A percentile compares a stretch with the other conserved stretches of the same genome.
These are phyloP conservation scores for Anguilla obscura DNA, from an alignment of 2,797 vertebrate genomes.

Conservation along the genomic window DNA sequence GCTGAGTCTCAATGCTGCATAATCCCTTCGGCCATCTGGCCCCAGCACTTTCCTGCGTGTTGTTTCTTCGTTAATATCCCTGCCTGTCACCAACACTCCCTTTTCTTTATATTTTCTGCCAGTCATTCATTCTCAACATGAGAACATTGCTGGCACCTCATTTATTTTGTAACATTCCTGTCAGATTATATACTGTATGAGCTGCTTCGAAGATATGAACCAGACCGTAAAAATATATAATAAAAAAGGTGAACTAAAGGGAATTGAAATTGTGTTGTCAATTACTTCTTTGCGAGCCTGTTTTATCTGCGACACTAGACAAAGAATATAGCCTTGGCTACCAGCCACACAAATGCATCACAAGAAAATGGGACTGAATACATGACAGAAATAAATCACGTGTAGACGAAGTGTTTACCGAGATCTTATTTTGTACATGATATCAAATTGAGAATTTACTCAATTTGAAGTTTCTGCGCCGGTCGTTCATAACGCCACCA, in stretches of 20 bases:
- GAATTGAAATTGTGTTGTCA: not conserved
- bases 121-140: conserved; percentile 7
- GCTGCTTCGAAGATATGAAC: conserved; percentile 27
- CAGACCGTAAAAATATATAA: conserved; percentile 31
- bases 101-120: conserved; percentile 10
- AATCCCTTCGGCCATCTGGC: not conserved
- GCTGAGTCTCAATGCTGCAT: not conserved
- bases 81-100: not conserved
- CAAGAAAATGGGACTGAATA: not conserved
- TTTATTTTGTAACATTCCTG: conserved; percentile 27
- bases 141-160: conserved; percentile 23
- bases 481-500: not conserved
- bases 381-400: not conserved
- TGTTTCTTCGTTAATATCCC: not conserved
- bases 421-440: not conserved
- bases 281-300: not conserved
- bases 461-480: not conserved
- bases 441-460: not conserved
- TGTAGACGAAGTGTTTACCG: not conserved
- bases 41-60: not conserved
- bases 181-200: conserved; percentile 27
- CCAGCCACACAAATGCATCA: not conserved
- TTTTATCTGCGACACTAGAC: not conserved
- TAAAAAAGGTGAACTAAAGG: conserved; percentile 23
- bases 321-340: not conserved